Conservation (phyloP, 2,888 invertebrate species). For the Chydorus sphaericus region DNA sequence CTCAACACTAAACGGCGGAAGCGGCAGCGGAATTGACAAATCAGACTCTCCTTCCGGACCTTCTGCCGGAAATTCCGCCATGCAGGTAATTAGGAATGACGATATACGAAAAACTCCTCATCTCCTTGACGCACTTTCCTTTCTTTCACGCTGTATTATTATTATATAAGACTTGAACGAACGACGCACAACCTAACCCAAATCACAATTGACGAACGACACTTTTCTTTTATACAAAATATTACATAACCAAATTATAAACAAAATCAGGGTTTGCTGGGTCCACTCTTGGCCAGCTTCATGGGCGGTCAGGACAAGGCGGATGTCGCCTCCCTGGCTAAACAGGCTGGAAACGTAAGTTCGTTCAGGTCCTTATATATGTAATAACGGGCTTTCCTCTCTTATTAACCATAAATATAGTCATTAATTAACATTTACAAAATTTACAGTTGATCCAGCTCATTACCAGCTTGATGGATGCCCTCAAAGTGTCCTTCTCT, state of each 20-base stretch:
- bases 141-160: background rate
- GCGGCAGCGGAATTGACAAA: constrained; percentile 70
- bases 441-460: constrained; percentile 68
- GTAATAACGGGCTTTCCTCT: too few relatives aligned
- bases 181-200: background rate
- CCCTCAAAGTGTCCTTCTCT: constrained; percentile 81
- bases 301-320: constrained; percentile 82
- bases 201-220: constrained; percentile 24
- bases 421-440: background rate
- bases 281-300: constrained; percentile 77
- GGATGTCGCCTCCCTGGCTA: constrained; percentile 84
- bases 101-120: background rate
- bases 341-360: constrained; percentile 89
- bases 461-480: constrained; percentile 77
- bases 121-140: background rate
- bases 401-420: too few relatives aligned
- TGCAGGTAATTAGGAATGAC: constrained; percentile 76
- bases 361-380: constrained; percentile 17
- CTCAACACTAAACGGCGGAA: constrained; percentile 58
- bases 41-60: constrained; percentile 46
- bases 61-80: constrained; percentile 55
- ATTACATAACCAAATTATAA: too few relatives aligned
- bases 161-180: background rate
- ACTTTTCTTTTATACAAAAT: too few relatives aligned
- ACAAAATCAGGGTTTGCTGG: constrained; percentile 89